Base-by-base conservation (phyloP, 2,888 invertebrate genomes). In the Chymomyza caudatula region DNA sequence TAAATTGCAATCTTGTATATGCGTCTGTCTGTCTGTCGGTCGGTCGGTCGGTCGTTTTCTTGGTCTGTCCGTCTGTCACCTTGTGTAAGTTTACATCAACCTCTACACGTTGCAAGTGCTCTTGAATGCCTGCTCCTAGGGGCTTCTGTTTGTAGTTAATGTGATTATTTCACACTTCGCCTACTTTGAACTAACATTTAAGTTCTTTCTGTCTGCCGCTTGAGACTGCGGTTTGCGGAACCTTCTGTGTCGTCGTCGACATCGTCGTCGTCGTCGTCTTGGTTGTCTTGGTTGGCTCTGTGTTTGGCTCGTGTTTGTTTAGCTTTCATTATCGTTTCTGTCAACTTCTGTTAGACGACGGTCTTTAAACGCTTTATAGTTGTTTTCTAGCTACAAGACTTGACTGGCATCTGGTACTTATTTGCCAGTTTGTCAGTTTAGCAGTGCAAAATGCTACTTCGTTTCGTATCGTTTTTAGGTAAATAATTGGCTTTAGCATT, bases 81-180 rank as follows among this genome's bases (percentile, higher is more conserved):
- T 15, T 55, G 55, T 37, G 29, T 55, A 37, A 25, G 25, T 55
- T 55, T 55, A 29, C 17, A 37, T 37, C 29, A 37, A 11, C 17
- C n/a, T 47, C 15, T 47, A 47, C 47, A 47, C 15, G 17, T 51
- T 5, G 51, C 51, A 51, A 47, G 47, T 47, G 47, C n/a, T 47
- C 47, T 47, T 47, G 47, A 53, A 20, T 53, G 23, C 19, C 20
- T 17, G 8, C 20, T 51, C 20, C 17, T 25, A n/a, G n/a, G 23
- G 23, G 49, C 60, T 65, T 61, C 54, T 67, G 76, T 83, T 76
- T 49, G 58, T 23, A 71, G 71, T 76, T 81, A 84, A 81, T 81
- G 74, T 78, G 79, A 81, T 84, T 81, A 84, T 78, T 84, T 81
- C 76, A 84, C 85, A 84, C 81, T 84, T 84, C 70, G 79, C 69